Evolutionary conservation across 2,888 invertebrate species (phyloP), one percentile per base, ranked within the genome.

Genomic region (Scelioninae gen. 1): DNA sequence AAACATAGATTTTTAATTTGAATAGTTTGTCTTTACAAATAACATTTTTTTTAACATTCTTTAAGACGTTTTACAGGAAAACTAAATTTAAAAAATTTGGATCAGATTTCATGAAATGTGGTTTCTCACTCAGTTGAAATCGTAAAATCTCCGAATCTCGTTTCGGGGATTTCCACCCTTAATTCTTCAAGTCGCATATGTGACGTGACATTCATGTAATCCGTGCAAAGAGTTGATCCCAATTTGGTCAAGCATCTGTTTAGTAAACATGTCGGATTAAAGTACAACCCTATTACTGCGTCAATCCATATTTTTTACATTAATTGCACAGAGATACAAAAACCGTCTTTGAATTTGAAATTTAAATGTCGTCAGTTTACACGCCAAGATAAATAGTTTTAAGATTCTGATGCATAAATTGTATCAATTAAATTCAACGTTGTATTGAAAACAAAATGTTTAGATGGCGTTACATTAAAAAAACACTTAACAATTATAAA

Each of bases 181-280:
- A 80, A 83, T 78, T 84, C 77, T 78, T 77, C 75, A 78, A 84
- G 81, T 78, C 77, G 40, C 89, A 89, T 87, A 88, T 85, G 88
- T 88, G 89, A 89, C 90, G 87, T 89, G 92, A 91, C 90, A 89
- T 85, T 86, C 87, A 86, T 83, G 84, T 92, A 91, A 92, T 90
- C 91, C 91, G 87, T 84, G 87, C 86, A 90, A 91, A 91, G 91
- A 91, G 90, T 91, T 92, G 91, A 92, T 90, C 91, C 91, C 87
- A 86, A 88, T 89, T 90, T 89, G 90, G 88, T 89, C 88, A 85
- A 86, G 86, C 88, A 89, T 79, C 82, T 75, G 83, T 75, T 79
- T 83, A 71, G 58, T 79, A 79, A 83, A 83, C 83, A 83, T 55
- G 75, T 79, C 51, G 83, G 83, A 79, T 83, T 83, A 83, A 69